Percentiles rank a stretch among this genome's conserved stretches.
Conservation (phyloP, 1,140 invertebrate species). For the Asobara japonica region DNA sequence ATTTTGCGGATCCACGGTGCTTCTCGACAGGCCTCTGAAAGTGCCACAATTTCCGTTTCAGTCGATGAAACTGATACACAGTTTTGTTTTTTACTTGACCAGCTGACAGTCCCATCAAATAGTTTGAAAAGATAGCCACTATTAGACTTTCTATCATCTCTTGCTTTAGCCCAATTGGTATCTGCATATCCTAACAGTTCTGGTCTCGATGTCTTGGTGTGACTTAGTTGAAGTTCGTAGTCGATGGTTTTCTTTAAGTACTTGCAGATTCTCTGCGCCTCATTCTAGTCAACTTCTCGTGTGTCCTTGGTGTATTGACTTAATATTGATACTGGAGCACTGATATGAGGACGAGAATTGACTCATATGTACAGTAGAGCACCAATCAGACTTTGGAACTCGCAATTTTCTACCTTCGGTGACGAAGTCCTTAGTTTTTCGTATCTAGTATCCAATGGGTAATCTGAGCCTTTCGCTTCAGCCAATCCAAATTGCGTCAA, state of each 20-base stretch:
- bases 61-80: no score
- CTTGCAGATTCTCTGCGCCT: conserved; percentile 45
- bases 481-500: background rate
- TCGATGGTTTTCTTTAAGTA: conserved; percentile 45
- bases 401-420: conserved; percentile 6
- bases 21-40: no score
- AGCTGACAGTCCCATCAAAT: background rate
- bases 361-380: conserved; percentile 51
- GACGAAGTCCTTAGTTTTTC: conserved; percentile 25
- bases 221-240: conserved; percentile 34
- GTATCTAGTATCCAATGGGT: conserved; percentile 27
- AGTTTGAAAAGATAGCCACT: conserved; percentile 29
- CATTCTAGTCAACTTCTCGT: conserved; percentile 43
- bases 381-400: conserved; percentile 49
- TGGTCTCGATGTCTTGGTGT: conserved; percentile 3
- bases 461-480: background rate
- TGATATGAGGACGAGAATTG: conserved; percentile 53
- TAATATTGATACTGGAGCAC: conserved; percentile 46
- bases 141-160: conserved; percentile 35
- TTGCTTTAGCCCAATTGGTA: conserved; percentile 31
- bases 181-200: conserved; percentile 29
- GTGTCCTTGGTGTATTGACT: conserved; percentile 43
- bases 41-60: no score
- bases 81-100: background rate
- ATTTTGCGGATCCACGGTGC: no score